These are phyloP conservation scores for Oasisia sp. DNA, from an alignment of 2,888 invertebrate genomes.

Conservation along the genomic window DNA sequence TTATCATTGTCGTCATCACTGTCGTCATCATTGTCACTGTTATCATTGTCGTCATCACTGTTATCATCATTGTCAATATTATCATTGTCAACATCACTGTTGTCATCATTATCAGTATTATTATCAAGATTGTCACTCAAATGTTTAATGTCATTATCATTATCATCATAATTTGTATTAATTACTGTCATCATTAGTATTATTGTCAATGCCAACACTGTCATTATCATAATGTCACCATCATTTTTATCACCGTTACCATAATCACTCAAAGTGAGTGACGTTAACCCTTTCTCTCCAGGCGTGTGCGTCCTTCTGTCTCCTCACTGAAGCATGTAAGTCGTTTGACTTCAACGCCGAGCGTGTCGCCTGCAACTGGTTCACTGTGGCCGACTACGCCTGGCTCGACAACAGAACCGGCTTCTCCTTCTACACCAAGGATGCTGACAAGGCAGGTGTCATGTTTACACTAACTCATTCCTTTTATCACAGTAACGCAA, in stretches of 20 bases:
- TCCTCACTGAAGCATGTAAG: constrained; percentile 48
- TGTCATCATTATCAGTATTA: too few species aligned
- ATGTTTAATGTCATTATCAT: neutral
- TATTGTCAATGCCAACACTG: neutral
- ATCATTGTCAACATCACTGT: too few species aligned
- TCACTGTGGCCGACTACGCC: constrained; percentile 34
- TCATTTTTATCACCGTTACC: neutral
- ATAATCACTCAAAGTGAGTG: neutral
- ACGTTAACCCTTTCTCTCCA: constrained; percentile 35
- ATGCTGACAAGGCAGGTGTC: constrained; percentile 45
- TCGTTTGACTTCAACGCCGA: constrained; percentile 44
- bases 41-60: too few species aligned
- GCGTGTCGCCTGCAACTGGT: constrained; percentile 48
- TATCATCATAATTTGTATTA: neutral
- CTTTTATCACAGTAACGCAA: too few species aligned
- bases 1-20: too few species aligned
- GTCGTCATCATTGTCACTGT: too few species aligned
- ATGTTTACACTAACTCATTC: neutral
- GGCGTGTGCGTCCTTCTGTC: constrained; percentile 55
- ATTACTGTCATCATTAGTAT: neutral
- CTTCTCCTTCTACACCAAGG: constrained; percentile 49
- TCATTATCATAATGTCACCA: neutral
- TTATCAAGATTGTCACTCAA: neutral
- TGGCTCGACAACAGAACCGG: constrained; percentile 35
- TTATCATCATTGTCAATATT: too few species aligned